Conservation (phyloP, 2,113 vertebrate genomes). For the Rattus rattus region DNA sequence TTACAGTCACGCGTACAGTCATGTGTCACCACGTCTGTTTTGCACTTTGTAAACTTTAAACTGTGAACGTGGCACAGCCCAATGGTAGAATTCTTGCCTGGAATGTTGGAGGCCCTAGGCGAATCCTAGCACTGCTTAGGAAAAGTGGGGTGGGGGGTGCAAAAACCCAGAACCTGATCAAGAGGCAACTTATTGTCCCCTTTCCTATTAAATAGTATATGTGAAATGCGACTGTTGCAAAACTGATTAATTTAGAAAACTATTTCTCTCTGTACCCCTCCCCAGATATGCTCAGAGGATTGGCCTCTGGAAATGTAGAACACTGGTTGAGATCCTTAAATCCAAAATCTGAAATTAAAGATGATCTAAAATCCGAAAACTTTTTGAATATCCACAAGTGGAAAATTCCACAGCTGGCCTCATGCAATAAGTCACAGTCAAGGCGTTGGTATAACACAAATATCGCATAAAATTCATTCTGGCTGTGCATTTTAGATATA, state of each 20-base stretch:
- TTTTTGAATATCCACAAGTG: neutral
- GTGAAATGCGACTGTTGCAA: neutral
- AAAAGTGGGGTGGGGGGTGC: too few relatives aligned
- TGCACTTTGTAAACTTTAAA: neutral
- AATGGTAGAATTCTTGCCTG: neutral
- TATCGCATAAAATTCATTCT: neutral
- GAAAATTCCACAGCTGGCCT: neutral
- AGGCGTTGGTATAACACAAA: neutral
- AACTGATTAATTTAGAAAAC: neutral
- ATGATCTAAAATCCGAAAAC: neutral
- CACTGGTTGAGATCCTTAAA: neutral
- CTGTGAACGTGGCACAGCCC: neutral
- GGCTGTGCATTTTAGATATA: neutral
- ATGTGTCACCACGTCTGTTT: neutral
- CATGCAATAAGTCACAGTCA: neutral
- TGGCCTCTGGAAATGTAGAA: neutral
- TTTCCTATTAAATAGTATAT: neutral
- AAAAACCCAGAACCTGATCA: neutral
- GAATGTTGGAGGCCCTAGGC: neutral
- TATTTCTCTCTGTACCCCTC: neutral
- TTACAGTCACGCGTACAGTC: neutral
- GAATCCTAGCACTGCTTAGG: neutral
- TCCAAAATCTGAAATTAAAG: neutral
- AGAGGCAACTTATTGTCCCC: neutral
- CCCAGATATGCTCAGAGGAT: neutral